These are phyloP conservation scores for Myocastor coypus DNA, from an alignment of 2,113 vertebrate species.

Conservation along the genomic window DNA sequence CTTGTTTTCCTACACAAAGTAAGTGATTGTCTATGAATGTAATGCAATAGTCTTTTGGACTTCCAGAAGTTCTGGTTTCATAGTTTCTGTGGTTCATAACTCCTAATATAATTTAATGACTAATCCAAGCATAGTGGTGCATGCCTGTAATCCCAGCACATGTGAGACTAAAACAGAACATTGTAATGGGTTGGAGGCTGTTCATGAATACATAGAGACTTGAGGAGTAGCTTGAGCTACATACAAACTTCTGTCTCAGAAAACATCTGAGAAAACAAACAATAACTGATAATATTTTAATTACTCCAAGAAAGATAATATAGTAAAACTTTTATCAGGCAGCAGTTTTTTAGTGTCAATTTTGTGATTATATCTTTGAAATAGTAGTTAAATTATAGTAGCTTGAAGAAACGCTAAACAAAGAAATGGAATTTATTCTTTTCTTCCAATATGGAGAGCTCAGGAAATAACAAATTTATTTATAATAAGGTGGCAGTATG, in stretches of 20 bases:
- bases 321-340: not conserved
- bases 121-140: not conserved
- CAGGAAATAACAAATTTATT: constrained; percentile 42
- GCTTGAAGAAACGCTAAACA: constrained; percentile 2
- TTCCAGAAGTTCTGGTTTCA: constrained; percentile 24
- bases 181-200: not conserved
- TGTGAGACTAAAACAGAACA: not conserved
- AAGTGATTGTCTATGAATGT: constrained; percentile 2
- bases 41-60: not conserved
- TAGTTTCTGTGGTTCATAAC: not conserved
- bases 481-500: not conserved
- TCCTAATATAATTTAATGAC: constrained; percentile 1
- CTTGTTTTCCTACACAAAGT: not conserved
- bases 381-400: constrained; percentile 27
- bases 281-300: not conserved
- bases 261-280: not conserved
- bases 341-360: constrained; percentile 1
- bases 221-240: not conserved
- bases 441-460: not conserved
- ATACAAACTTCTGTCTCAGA: not conserved
- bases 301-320: constrained; percentile 9
- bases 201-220: not conserved
- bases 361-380: constrained; percentile 34
- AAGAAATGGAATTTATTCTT: not conserved
- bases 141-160: not conserved